A percentile compares a stretch with the other conserved stretches of the same genome.
These are phyloP conservation scores for Lophura nycthemera DNA, from an alignment of 2,113 vertebrate species.

Conservation along the genomic window DNA sequence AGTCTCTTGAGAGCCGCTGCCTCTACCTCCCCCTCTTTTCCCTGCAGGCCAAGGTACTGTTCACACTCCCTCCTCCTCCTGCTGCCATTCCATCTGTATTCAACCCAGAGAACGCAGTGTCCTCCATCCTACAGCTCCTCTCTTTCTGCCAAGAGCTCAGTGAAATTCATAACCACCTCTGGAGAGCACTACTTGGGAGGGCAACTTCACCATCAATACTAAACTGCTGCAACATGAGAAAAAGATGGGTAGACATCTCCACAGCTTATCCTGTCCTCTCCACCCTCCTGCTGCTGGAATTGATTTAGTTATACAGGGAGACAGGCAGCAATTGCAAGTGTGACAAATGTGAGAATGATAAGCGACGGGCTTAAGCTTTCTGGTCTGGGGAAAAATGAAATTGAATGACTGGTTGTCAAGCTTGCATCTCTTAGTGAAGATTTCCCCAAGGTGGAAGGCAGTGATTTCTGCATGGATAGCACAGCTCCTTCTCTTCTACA, in stretches of 20 bases:
- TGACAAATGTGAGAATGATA: fast-evolving
- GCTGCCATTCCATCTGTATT: constrained; percentile 36
- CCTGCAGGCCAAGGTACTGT: constrained; percentile 1
- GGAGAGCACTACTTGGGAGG: not conserved
- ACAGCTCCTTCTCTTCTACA: not conserved
- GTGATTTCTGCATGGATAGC: not conserved
- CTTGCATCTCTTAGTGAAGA: not conserved
- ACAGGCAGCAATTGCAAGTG: not conserved
- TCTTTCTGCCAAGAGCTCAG: not conserved
- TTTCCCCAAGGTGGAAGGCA: not conserved
- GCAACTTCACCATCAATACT: not conserved
- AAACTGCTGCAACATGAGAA: not conserved
- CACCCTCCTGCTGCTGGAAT: not conserved
- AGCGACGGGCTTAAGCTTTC: not conserved
- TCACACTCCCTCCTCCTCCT: constrained; percentile 45
- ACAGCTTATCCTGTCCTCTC: not conserved
- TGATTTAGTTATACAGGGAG: not conserved
- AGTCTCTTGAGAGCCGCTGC: constrained; percentile 48
- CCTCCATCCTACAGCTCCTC: not conserved
- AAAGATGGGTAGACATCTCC: not conserved
- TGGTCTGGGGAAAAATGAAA: not conserved
- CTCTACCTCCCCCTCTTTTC: not conserved
- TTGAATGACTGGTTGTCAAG: not conserved
- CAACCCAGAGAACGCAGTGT: not conserved
- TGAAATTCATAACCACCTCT: not conserved